Evolutionary conservation across 92 coral and sea anemone genomes (phyloP), one percentile per base, ranked within the genome.

Genomic region (Micromussa lordhowensis): DNA sequence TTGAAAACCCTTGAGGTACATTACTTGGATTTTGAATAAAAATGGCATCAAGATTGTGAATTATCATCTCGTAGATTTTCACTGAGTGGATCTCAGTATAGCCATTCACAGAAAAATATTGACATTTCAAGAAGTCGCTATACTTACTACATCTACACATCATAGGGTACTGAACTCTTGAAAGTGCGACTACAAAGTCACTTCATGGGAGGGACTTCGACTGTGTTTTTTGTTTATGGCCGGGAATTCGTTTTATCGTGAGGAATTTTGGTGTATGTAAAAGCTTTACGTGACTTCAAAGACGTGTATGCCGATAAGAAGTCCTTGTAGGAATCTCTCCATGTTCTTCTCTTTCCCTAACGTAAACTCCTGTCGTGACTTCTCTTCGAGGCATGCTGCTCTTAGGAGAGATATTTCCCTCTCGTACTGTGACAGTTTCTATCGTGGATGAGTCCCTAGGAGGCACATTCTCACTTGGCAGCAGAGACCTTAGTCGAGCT

Each of bases 401-500:
- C 44, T 84, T 74, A 24, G 80, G 81, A 26, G 87, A 34, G 80
- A 84, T 55, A 55, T 68, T 84, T 38, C 72, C 81, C 77, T 84
- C 80, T 57, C 88, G 70, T 64, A 84, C 80, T 5, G 88, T 84
- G 35, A 74, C 81, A 17, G 81, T 73, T 74, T 84, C 88, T 55
- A 74, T 32, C 5, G 72, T 26, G 88, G 88, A 84, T 74, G 88
- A 17, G 81, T 75, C 81, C 58, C 83, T 78, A 30, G 81, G 89
- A 36, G 71, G 90, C 6, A 94, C 91, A 76, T 94, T 89, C 88
- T 95, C 98, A 66, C 91, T 80, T 13, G 98, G 98, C 35, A 94
- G 74, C 26, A 95, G 70, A 34, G 98, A 92, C 54, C 91, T 92
- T 34, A 98, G 88, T 51, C 95, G 98, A 49, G 97, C 96, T 40